A percentile compares a stretch with the other conserved stretches of the same genome.
Conservation (phyloP, 2,888 invertebrate species). For the Thyatira batis region DNA sequence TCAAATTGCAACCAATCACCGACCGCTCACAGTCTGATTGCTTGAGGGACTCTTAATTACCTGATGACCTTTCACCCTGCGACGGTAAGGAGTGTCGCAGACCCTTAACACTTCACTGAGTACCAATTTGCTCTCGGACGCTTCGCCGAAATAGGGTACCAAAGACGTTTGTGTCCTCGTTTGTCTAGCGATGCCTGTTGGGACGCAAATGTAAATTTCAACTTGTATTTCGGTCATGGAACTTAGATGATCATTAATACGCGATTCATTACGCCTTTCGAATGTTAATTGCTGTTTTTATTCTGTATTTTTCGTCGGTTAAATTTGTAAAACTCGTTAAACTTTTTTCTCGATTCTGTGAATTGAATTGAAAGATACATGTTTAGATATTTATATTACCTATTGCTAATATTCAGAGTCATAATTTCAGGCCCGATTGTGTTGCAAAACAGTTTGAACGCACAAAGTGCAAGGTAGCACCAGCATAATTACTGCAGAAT, state of each 20-base stretch:
- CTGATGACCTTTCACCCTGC: slow-evolving; percentile 66
- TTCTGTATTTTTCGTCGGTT: too few species aligned
- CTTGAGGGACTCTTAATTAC: slow-evolving; percentile 79
- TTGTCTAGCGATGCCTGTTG: slow-evolving; percentile 27
- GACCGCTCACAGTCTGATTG: slow-evolving; percentile 67
- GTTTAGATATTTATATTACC: too few species aligned
- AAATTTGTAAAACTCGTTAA: too few species aligned
- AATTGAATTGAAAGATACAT: too few species aligned
- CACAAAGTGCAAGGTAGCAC: too few species aligned
- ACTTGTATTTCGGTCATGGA: slow-evolving; percentile 16
- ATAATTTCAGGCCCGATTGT: too few species aligned
- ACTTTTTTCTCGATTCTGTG: too few species aligned
- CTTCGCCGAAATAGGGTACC: slow-evolving; percentile 32
- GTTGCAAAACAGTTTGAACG: too few species aligned
- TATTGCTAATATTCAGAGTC: too few species aligned
- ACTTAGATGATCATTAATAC: not conserved
- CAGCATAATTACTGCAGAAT: too few species aligned
- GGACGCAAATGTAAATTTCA: slow-evolving; percentile 31
- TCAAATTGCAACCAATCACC: slow-evolving; percentile 71
- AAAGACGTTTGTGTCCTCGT: slow-evolving; percentile 29
- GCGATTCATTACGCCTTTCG: not conserved
- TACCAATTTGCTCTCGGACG: slow-evolving; percentile 59
- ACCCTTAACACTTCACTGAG: slow-evolving; percentile 64
- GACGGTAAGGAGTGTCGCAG: slow-evolving; percentile 58
- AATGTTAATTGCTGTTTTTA: not conserved